Percentiles rank a stretch among this genome's conserved stretches.
phyloP scores from a whole-genome alignment of 2,888 invertebrate species.

The Lycocerus yunnanus region DNA sequence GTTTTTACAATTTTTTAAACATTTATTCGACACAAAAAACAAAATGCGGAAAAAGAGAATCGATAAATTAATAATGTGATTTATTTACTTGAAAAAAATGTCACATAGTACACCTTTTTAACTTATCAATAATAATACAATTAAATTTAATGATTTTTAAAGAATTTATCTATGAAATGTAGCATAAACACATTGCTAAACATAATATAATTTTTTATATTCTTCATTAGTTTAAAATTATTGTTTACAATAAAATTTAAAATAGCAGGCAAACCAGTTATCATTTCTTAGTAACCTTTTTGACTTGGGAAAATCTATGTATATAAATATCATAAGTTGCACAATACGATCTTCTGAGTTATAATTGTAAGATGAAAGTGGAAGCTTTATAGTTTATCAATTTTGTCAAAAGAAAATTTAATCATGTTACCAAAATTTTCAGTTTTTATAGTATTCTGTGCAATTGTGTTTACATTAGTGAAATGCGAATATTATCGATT shows the following conservation, averaged over 20 bases:
- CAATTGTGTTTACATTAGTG: background rate
- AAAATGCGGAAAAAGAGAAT: background rate
- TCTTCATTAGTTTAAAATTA: background rate
- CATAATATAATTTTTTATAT: background rate
- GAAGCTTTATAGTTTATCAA: background rate
- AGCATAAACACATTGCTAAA: background rate
- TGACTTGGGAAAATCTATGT: background rate
- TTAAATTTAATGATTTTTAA: background rate
- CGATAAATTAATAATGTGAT: no score
- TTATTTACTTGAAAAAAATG: no score
- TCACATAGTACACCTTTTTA: no score
- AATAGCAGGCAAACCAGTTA: background rate
- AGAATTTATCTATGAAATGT: background rate
- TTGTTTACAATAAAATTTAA: background rate
- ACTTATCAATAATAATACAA: no score
- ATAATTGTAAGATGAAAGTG: background rate
- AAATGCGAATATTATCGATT: slow-evolving; percentile 14
- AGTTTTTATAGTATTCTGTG: background rate
- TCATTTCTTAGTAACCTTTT: background rate
- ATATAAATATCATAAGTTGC: background rate
- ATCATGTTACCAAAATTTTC: background rate
- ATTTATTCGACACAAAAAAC: background rate
- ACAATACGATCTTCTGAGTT: background rate
- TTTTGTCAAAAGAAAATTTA: background rate
- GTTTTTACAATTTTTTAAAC: background rate